Evolutionary conservation across 1,140 invertebrate genomes (phyloP).

Genomic region (Diachasma alloeum): DNA sequence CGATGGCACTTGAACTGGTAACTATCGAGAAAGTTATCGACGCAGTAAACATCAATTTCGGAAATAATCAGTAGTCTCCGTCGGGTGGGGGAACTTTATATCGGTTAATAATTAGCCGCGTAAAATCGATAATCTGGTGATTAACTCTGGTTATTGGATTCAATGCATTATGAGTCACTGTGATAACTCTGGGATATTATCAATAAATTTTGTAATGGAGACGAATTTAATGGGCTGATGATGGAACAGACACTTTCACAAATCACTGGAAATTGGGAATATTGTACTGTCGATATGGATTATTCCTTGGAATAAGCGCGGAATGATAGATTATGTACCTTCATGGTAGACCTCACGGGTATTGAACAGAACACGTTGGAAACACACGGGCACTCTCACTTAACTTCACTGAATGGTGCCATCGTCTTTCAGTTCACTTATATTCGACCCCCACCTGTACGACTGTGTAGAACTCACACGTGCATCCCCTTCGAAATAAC

Average conservation of each 20-base stretch:
- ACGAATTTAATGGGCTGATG: background rate
- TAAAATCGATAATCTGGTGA: too few relatives aligned
- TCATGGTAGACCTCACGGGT: slow-evolving; percentile 57
- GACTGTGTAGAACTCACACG: background rate
- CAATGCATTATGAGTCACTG: too few relatives aligned
- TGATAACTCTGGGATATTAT: too few relatives aligned
- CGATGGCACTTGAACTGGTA: background rate
- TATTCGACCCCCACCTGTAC: slow-evolving; percentile 55
- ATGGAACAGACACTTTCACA: background rate
- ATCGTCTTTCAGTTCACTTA: slow-evolving; percentile 55
- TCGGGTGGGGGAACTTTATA: background rate
- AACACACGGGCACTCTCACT: slow-evolving; percentile 63
- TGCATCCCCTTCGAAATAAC: background rate
- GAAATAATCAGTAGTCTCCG: background rate
- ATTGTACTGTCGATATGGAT: background rate
- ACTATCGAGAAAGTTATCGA: background rate
- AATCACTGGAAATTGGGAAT: background rate
- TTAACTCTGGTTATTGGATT: too few relatives aligned
- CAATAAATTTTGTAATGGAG: too few relatives aligned
- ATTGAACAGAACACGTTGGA: slow-evolving; percentile 41
- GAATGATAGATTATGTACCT: slow-evolving; percentile 46
- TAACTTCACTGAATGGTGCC: slow-evolving; percentile 56
- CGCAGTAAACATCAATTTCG: background rate
- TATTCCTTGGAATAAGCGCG: background rate
- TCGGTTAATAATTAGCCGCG: background rate